A percentile compares a stretch with the other conserved stretches of the same genome.
These are phyloP conservation scores for Hylaeus anthracinus DNA, from an alignment of 1,140 invertebrate species.

Conservation along the genomic window DNA sequence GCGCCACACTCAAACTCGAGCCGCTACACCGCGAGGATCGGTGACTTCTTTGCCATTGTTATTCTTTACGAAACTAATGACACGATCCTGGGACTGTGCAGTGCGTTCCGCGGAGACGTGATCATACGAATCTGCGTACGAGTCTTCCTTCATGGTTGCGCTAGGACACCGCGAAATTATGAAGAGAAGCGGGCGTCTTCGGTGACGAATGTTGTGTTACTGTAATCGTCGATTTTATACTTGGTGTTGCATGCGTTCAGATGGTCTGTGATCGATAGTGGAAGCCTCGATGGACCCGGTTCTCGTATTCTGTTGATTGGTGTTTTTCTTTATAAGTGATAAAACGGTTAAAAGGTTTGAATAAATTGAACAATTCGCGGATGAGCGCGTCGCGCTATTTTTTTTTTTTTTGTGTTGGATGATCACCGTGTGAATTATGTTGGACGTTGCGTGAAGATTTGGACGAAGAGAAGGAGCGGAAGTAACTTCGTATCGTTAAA, in stretches of 20 bases:
- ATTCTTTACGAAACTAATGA: neutral
- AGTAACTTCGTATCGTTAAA: too few species aligned
- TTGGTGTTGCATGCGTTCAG: neutral
- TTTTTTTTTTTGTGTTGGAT: too few species aligned
- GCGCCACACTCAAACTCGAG: slow-evolving; percentile 78
- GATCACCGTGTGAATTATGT: neutral
- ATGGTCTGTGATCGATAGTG: neutral
- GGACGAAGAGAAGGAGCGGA: neutral
- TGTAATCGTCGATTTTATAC: neutral
- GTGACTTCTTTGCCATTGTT: slow-evolving; percentile 11
- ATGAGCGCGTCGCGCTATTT: too few species aligned
- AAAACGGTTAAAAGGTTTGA: neutral
- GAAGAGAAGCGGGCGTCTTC: neutral
- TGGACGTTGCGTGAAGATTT: neutral
- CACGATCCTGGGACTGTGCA: neutral
- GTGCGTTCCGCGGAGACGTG: neutral
- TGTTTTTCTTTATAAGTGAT: neutral
- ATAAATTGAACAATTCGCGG: too few species aligned
- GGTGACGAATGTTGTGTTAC: neutral
- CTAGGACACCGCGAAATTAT: neutral
- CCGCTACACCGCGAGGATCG: slow-evolving; percentile 71
- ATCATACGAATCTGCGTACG: neutral
- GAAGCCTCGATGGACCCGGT: neutral
- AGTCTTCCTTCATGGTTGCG: neutral
- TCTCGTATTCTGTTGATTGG: neutral